These are phyloP conservation scores for Asobara japonica DNA, from an alignment of 1,140 invertebrate species.

Conservation along the genomic window DNA sequence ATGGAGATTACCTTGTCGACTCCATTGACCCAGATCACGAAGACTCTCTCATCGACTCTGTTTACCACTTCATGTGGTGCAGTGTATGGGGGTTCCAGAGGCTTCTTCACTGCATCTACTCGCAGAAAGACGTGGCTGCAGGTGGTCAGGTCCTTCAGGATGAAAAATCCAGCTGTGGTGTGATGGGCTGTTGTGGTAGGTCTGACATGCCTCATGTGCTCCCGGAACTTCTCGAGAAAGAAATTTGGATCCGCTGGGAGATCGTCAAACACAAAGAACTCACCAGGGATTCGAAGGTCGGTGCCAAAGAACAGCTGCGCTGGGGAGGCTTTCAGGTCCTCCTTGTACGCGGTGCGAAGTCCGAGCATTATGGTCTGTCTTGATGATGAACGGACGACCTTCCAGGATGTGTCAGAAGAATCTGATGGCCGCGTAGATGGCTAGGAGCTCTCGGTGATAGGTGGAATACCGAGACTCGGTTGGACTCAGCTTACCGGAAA, in stretches of 20 bases:
- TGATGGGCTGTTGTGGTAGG: neutral
- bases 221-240: conserved; percentile 14
- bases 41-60: neutral
- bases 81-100: conserved; percentile 37
- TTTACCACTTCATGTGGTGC: neutral
- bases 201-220: neutral
- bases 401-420: conserved; percentile 49
- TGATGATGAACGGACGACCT: conserved; percentile 43
- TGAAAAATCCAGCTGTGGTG: neutral
- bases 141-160: conserved; percentile 29
- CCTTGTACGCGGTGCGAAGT: neutral
- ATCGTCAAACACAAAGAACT: neutral
- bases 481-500: conserved; percentile 32
- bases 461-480: conserved; percentile 31
- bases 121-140: conserved; percentile 40
- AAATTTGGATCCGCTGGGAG: conserved; percentile 5
- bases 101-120: conserved; percentile 31
- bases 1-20: neutral
- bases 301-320: neutral
- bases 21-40: neutral
- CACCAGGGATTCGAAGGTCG: neutral
- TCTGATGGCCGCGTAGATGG: conserved; percentile 43
- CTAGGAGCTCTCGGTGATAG: conserved; percentile 40
- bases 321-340: neutral
- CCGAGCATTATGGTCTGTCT: conserved; percentile 46